Evolutionary conservation across 2,888 invertebrate genomes (phyloP).

Genomic region (Elysia crispata): DNA sequence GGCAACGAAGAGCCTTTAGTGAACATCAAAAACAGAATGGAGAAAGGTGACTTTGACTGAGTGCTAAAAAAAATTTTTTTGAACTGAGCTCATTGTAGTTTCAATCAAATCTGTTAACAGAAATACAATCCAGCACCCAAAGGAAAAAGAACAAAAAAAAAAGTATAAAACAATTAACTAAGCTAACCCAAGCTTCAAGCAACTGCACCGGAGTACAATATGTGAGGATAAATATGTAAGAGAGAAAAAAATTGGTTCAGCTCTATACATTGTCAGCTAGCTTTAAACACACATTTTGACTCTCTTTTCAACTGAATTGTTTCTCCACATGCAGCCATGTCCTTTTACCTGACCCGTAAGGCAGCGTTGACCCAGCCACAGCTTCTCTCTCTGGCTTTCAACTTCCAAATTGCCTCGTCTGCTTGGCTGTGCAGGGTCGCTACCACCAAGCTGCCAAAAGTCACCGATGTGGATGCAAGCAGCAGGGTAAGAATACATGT

Average conservation of each 20-base stretch:
- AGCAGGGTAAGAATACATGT: background rate
- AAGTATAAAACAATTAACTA: too few species aligned
- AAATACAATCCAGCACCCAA: too few species aligned
- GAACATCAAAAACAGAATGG: conserved; percentile 71
- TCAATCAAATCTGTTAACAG: too few species aligned
- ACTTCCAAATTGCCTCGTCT: conserved; percentile 89
- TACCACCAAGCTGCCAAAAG: conserved; percentile 67
- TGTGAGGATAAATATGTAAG: background rate
- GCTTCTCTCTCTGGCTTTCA: conserved; percentile 84
- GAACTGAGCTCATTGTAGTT: too few species aligned
- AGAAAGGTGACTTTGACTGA: conserved; percentile 65
- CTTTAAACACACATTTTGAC: background rate
- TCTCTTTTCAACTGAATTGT: background rate
- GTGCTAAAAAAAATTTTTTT: too few species aligned
- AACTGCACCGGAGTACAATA: background rate
- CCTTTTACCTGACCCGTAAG: conserved; percentile 72
- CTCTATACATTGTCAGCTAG: background rate
- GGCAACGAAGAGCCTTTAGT: conserved; percentile 80
- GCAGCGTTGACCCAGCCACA: conserved; percentile 87
- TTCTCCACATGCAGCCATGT: conserved; percentile 67
- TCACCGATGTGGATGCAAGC: conserved; percentile 21
- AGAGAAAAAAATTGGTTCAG: background rate
- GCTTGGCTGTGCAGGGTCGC: conserved; percentile 92
- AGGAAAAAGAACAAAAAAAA: too few species aligned
- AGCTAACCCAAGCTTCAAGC: too few species aligned